phyloP scores from a whole-genome alignment of 2,888 invertebrate genomes.

The Caenorhabditis imperialis region DNA sequence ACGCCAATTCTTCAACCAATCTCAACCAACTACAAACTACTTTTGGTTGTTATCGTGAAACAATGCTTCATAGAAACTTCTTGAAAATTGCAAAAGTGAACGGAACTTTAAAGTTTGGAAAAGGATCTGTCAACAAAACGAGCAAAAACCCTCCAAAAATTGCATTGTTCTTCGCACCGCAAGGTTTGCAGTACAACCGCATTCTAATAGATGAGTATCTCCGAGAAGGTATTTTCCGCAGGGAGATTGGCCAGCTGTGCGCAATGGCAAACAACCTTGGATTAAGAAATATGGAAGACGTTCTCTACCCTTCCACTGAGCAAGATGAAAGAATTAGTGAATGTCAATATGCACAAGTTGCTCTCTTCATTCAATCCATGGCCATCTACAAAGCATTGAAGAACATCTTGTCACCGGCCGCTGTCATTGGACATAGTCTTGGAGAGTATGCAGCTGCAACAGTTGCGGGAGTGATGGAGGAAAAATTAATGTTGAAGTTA shows the following conservation, averaged over 20 bases:
- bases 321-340: constrained; percentile 26
- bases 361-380: constrained; percentile 59
- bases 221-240: constrained; percentile 21
- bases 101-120: not conserved
- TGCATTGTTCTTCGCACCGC: constrained; percentile 72
- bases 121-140: not conserved
- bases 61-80: constrained; percentile 47
- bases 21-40: constrained; percentile 15
- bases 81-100: constrained; percentile 19
- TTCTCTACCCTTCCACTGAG: constrained; percentile 10
- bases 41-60: constrained; percentile 53
- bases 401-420: constrained; percentile 41
- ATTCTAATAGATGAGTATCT: constrained; percentile 59
- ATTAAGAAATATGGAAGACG: constrained; percentile 12
- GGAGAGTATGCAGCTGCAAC: constrained; percentile 73
- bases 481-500: constrained; percentile 49
- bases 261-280: constrained; percentile 10
- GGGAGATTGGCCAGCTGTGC: constrained; percentile 34
- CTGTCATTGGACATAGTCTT: constrained; percentile 70
- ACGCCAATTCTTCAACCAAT: not conserved
- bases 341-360: constrained; percentile 60
- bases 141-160: constrained; percentile 36
- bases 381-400: constrained; percentile 52
- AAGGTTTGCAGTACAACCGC: constrained; percentile 70
- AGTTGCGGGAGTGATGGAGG: constrained; percentile 39